phyloP scores from a whole-genome alignment of 2,888 invertebrate genomes.

The Hipparchia semele region DNA sequence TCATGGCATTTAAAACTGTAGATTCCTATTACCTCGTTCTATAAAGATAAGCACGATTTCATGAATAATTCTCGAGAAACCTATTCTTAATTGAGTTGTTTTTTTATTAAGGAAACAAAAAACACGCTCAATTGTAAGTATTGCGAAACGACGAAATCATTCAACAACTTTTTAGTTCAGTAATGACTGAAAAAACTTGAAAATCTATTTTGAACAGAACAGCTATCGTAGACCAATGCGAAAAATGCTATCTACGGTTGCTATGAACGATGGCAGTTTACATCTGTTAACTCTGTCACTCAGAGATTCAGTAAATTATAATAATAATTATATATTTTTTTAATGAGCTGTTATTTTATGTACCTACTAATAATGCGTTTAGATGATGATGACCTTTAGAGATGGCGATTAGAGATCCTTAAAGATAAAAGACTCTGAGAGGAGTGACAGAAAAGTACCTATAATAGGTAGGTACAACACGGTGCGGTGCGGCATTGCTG shows the following conservation, averaged over 20 bases:
- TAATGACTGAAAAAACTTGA: neutral
- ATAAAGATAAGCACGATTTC: conserved; percentile 27
- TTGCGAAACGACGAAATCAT: conserved; percentile 13
- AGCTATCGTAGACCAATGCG: too few relatives aligned
- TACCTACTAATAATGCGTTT: too few relatives aligned
- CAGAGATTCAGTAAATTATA: too few relatives aligned
- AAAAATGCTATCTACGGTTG: neutral
- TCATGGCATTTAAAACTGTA: conserved; percentile 3
- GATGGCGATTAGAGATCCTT: too few relatives aligned
- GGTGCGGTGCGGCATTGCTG: too few relatives aligned
- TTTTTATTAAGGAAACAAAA: conserved; percentile 12
- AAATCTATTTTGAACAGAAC: neutral
- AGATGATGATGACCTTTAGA: too few relatives aligned
- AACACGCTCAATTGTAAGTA: conserved; percentile 7
- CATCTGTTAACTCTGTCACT: too few relatives aligned
- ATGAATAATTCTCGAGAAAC: conserved; percentile 10
- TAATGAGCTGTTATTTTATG: too few relatives aligned
- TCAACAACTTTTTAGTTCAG: conserved; percentile 11
- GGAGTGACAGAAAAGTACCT: too few relatives aligned
- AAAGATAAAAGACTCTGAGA: too few relatives aligned
- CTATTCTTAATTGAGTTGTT: conserved; percentile 6
- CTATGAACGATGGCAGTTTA: neutral
- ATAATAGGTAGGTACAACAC: too few relatives aligned
- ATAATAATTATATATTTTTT: too few relatives aligned
- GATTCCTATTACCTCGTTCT: conserved; percentile 20